Conservation (phyloP, 2,888 invertebrate genomes). For the Globia sparganii region DNA sequence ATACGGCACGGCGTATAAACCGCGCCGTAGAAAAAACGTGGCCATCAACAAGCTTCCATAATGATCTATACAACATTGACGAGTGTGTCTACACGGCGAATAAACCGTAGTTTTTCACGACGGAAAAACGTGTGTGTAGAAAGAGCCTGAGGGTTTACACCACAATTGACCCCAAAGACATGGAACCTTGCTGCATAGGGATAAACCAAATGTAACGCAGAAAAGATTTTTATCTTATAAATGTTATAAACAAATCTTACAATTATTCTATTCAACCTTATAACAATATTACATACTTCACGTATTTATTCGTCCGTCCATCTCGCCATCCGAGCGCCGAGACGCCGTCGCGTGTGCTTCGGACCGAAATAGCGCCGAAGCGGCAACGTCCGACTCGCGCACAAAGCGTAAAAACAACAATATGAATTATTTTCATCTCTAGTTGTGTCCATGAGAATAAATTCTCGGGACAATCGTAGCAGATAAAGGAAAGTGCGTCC, state of each 20-base stretch:
- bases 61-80: background rate
- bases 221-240: constrained; percentile 7
- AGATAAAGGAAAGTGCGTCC: constrained; percentile 65
- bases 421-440: constrained; percentile 63
- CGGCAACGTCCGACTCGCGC: constrained; percentile 25
- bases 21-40: background rate
- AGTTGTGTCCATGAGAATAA: constrained; percentile 57
- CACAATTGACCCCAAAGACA: background rate
- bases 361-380: constrained; percentile 30
- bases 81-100: too few species aligned
- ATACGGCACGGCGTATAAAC: background rate
- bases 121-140: background rate
- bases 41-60: background rate
- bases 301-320: constrained; percentile 31
- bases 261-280: constrained; percentile 13
- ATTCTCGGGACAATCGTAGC: constrained; percentile 59
- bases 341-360: constrained; percentile 32
- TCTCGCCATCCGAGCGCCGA: constrained; percentile 27
- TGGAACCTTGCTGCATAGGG: too few species aligned
- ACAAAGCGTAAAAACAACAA: constrained; percentile 58
- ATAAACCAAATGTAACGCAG: background rate
- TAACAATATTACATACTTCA: constrained; percentile 9
- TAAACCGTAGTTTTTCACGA: background rate
- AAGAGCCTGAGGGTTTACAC: background rate
- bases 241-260: constrained; percentile 3